Evolutionary conservation across 2,888 invertebrate species (phyloP).

Genomic region (Metallyticus violacea): DNA sequence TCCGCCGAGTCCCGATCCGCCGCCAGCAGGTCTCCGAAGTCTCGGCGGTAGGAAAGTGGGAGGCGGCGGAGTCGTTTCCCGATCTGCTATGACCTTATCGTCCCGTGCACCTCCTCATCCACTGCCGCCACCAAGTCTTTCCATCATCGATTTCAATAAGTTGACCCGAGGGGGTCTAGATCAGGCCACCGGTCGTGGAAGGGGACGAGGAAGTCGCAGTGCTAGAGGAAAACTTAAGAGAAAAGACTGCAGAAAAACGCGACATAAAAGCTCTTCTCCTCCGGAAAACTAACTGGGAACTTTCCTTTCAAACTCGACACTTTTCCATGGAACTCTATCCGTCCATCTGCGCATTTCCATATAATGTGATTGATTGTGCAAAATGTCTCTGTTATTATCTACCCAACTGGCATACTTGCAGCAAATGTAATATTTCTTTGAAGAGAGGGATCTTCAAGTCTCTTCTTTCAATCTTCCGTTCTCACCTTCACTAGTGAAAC

Average conservation of each 20-base stretch:
- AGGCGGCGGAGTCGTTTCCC: constrained; percentile 37
- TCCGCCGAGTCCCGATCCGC: not conserved
- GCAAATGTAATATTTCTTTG: too few relatives aligned
- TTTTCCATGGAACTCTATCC: too few relatives aligned
- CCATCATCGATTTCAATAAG: constrained; percentile 71
- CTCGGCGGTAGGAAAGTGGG: constrained; percentile 32
- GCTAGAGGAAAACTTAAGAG: not conserved
- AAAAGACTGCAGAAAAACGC: not conserved
- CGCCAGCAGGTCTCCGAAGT: not conserved
- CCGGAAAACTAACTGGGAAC: not conserved
- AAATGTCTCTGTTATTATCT: too few relatives aligned
- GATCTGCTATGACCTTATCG: constrained; percentile 41
- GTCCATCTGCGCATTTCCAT: too few relatives aligned
- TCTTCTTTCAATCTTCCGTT: too few relatives aligned
- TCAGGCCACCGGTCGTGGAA: constrained; percentile 41
- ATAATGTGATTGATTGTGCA: too few relatives aligned
- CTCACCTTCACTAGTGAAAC: too few relatives aligned
- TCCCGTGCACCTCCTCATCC: constrained; percentile 39
- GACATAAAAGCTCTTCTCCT: not conserved
- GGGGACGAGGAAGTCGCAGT: not conserved
- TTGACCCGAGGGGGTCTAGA: constrained; percentile 61
- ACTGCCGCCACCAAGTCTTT: constrained; percentile 60
- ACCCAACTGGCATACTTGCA: too few relatives aligned
- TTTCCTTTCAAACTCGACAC: too few relatives aligned
- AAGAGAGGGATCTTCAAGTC: too few relatives aligned